Evolutionary conservation across 2,797 vertebrate species (phyloP).

Genomic region (Peromyscus aztecus): DNA sequence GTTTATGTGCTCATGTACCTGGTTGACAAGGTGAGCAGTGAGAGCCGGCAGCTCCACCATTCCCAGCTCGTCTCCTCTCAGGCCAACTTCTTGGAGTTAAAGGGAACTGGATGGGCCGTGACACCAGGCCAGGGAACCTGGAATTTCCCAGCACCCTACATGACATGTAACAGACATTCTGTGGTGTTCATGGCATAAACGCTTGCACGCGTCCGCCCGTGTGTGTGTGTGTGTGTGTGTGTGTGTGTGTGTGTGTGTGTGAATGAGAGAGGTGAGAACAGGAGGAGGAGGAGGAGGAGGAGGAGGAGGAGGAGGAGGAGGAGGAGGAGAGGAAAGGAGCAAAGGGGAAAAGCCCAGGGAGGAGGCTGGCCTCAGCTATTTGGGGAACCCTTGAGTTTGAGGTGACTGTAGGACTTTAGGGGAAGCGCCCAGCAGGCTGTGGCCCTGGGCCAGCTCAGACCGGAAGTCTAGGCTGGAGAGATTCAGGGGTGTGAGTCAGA

Average conservation of each 20-base stretch:
- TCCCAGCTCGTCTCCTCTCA: neutral
- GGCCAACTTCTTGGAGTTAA: neutral
- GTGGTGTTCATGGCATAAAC: neutral
- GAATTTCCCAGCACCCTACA: neutral
- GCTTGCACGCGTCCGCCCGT: too few relatives aligned
- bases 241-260: too few relatives aligned
- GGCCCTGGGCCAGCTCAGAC: neutral
- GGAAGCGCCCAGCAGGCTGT: neutral
- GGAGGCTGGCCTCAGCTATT: neutral
- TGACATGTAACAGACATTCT: neutral
- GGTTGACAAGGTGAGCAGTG: neutral
- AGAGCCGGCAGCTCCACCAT: neutral
- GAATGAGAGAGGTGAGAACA: neutral
- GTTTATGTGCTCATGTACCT: neutral
- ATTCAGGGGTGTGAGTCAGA: neutral
- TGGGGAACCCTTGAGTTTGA: neutral
- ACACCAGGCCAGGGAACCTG: neutral
- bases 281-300: too few relatives aligned
- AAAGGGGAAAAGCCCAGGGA: neutral
- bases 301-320: too few relatives aligned
- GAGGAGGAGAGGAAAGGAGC: too few relatives aligned
- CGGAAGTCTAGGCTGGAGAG: constrained; percentile 1
- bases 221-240: too few relatives aligned
- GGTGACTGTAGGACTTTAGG: neutral
- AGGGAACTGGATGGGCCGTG: neutral